Conservation (phyloP, 2,113 vertebrate species). For the Numenius arquata region DNA sequence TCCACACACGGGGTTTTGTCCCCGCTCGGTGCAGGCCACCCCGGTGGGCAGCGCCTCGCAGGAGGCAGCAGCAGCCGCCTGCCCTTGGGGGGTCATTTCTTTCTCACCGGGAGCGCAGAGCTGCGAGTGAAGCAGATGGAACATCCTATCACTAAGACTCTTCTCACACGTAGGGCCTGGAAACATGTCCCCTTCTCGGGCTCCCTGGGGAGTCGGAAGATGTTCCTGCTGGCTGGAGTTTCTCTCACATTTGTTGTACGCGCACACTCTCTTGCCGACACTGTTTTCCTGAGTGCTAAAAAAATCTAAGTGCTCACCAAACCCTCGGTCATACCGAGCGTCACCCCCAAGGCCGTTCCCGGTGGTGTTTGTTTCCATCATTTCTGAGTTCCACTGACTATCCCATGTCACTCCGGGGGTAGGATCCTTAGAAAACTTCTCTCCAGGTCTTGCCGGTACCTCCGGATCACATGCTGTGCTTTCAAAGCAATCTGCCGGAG, state of each 20-base stretch:
- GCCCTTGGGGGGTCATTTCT: neutral
- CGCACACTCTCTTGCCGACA: neutral
- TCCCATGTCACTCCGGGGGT: neutral
- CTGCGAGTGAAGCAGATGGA: neutral
- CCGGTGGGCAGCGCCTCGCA: neutral
- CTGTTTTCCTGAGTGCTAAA: neutral
- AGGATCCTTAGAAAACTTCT: neutral
- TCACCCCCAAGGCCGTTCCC: neutral
- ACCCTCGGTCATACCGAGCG: neutral
- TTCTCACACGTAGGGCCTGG: neutral
- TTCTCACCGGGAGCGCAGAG: accelerated
- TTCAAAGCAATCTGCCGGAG: neutral
- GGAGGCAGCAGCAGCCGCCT: neutral
- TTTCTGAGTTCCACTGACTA: neutral
- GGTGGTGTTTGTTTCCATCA: neutral
- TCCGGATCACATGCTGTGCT: neutral
- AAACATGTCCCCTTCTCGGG: neutral
- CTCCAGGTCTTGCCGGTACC: neutral
- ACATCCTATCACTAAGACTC: neutral
- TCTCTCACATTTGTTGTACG: neutral
- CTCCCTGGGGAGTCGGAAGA: neutral
- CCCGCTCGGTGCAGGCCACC: accelerated
- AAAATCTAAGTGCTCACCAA: neutral
- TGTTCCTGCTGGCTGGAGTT: neutral
- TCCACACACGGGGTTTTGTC: accelerated